phyloP scores from a whole-genome alignment of 2,113 vertebrate genomes.

The Patagioenas fasciata region DNA sequence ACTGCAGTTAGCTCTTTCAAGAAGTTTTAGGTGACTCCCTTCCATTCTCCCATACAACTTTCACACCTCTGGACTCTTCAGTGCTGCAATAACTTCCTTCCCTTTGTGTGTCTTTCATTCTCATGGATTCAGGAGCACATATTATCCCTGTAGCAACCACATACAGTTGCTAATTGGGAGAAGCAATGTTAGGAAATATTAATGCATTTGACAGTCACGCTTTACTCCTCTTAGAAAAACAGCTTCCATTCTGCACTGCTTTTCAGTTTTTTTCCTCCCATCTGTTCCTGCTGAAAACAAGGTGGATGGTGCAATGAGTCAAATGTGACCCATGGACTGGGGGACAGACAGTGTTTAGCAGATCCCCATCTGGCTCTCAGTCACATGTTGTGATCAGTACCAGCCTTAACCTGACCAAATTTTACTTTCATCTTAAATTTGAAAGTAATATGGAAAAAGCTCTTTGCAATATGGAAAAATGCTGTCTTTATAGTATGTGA shows the following conservation, averaged over 20 bases:
- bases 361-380: not conserved
- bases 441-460: not conserved
- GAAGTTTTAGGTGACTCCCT: not conserved
- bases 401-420: not conserved
- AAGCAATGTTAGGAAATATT: not conserved
- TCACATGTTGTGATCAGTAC: not conserved
- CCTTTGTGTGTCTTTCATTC: not conserved
- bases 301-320: not conserved
- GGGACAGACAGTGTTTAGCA: not conserved
- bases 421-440: not conserved
- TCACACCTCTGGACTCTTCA: not conserved
- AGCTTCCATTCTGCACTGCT: not conserved
- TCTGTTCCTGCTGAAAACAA: not conserved
- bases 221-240: not conserved
- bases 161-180: not conserved
- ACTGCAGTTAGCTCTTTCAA: not conserved
- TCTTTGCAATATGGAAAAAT: not conserved
- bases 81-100: not conserved
- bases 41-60: not conserved
- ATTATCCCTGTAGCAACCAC: not conserved
- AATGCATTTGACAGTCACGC: not conserved
- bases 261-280: not conserved
- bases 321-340: not conserved
- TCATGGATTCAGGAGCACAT: not conserved
- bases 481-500: rapidly evolving